Evolutionary conservation across 2,888 invertebrate species (phyloP).

Genomic region (Acanthosepion pharaonis): DNA sequence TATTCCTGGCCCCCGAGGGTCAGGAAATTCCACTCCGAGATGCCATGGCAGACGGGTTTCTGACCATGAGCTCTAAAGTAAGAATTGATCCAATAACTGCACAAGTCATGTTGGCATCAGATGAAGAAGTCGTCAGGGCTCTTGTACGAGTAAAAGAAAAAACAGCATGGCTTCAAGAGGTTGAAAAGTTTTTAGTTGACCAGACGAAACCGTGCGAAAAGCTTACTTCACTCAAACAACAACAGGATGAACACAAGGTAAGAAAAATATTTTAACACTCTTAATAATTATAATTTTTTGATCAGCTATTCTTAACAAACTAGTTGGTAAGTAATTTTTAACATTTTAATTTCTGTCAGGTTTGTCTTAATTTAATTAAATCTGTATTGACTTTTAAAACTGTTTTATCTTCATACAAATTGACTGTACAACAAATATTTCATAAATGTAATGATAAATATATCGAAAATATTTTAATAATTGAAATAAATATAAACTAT

Average conservation of each 20-base stretch:
- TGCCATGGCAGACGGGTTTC: conserved; percentile 82
- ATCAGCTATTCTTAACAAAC: no score
- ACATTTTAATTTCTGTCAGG: no score
- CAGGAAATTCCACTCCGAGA: conserved; percentile 77
- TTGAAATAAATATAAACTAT: neutral
- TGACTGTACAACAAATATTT: no score
- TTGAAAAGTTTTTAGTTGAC: conserved; percentile 65
- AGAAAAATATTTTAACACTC: conserved; percentile 52
- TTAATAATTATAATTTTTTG: neutral
- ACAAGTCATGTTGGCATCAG: conserved; percentile 63
- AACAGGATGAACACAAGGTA: conserved; percentile 61
- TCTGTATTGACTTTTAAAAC: no score
- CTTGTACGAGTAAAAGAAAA: conserved; percentile 69
- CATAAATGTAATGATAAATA: no score
- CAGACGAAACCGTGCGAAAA: conserved; percentile 63
- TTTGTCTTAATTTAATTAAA: no score
- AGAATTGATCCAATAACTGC: conserved; percentile 74
- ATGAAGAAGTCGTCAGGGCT: conserved; percentile 68
- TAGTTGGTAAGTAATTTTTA: no score
- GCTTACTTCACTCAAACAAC: conserved; percentile 59
- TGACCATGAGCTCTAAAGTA: conserved; percentile 81
- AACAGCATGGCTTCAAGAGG: conserved; percentile 68
- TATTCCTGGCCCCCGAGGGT: conserved; percentile 74
- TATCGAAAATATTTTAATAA: no score
- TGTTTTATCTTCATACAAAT: no score